A percentile compares a stretch with the other conserved stretches of the same genome.
Evolutionary conservation across 2,888 invertebrate genomes (phyloP).

Genomic region (Metacarcinus magister): DNA sequence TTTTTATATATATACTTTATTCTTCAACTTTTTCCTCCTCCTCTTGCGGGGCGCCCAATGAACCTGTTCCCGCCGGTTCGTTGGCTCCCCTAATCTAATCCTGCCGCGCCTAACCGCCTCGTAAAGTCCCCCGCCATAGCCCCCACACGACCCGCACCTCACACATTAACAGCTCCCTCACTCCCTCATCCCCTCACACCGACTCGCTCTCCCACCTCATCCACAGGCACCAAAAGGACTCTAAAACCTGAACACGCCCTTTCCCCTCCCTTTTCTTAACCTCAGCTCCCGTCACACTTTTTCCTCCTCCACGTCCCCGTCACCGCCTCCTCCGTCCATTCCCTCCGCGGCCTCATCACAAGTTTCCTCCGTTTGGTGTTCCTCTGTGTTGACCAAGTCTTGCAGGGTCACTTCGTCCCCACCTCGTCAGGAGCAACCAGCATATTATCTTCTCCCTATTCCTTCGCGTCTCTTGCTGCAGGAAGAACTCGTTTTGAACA

Average conservation of each 20-base stretch:
- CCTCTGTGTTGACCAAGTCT: neutral
- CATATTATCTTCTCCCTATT: neutral
- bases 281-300: neutral
- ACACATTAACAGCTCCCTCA: too few relatives aligned
- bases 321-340: neutral
- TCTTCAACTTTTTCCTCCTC: neutral
- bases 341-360: neutral
- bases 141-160: neutral
- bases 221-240: neutral
- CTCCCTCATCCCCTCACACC: too few relatives aligned
- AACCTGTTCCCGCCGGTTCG: slow-evolving; percentile 32
- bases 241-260: too few relatives aligned
- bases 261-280: neutral
- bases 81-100: slow-evolving; percentile 17
- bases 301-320: neutral
- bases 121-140: neutral
- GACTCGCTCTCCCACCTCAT: neutral
- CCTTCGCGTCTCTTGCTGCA: neutral
- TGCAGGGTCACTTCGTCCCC: neutral
- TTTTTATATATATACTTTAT: neutral
- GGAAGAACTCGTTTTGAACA: neutral
- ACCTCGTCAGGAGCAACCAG: neutral
- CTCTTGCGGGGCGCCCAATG: neutral
- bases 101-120: neutral
- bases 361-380: neutral